Evolutionary conservation across 2,797 vertebrate genomes (phyloP), one percentile per base, ranked within the genome.

Genomic region (Rhinophrynus dorsalis): DNA sequence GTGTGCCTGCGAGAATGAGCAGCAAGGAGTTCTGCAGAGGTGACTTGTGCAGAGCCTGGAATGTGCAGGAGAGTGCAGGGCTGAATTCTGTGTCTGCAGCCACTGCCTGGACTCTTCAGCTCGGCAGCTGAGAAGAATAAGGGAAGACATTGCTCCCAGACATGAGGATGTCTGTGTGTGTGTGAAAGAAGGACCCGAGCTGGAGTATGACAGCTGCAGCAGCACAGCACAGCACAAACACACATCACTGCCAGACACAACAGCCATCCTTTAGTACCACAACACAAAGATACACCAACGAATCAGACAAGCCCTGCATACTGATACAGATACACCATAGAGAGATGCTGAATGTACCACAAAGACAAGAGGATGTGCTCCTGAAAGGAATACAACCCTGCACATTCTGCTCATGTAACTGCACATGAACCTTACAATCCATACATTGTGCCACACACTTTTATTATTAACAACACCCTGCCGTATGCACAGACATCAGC

Each of bases 31-130:
- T 45, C 56, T 47, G 74, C 37, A 60, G 64, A 35, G 29, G 54
- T 24, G 51, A 37, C 35, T 32, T 38, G 68, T 55, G 10, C 58
- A 86, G 86, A 80, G 50, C 57, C 1, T 55, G 72, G 71, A 5
- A 6, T 58, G 48, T 71, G 67, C 68, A 20, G 74, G 15, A 24
- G 45, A 26, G 56, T 40, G 23, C 44, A 48, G 50, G 35, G 67
- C 52, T 44, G 48, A 72, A 40, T 51, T 55, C 48, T 55, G 38
- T 64, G 61, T 66, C 69, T 52, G 55, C 48, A 10, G 15, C 35
- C 3, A 12, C 55, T 35, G 54, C 24, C 15, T 17, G 26, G 33
- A 24, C 33, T 35, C n/a, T 44, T n/a, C 54, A 50, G 59, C 45
- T 30, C 6, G 44, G 47, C 62, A 59, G 55, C 37, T 59, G 62